A percentile compares a stretch with the other conserved stretches of the same genome.
phyloP scores from a whole-genome alignment of 2,888 invertebrate species.

The Linhomoeus sp. region DNA sequence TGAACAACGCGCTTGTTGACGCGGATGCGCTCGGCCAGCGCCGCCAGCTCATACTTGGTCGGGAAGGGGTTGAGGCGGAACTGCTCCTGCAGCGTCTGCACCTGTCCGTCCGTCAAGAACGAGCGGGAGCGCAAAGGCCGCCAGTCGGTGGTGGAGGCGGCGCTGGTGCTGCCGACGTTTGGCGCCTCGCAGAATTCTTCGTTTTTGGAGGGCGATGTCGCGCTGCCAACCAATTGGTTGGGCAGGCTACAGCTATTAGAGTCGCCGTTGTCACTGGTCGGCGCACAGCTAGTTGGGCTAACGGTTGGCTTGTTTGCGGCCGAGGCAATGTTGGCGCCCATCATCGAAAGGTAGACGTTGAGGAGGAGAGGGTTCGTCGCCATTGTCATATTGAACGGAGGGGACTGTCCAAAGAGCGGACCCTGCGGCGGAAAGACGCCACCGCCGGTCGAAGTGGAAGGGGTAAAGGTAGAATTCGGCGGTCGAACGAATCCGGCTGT shows the following conservation, averaged over 20 bases:
- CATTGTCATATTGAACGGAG: neutral
- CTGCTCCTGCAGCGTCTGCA: constrained; percentile 63
- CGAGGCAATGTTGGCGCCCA: neutral
- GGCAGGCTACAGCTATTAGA: neutral
- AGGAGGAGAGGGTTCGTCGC: neutral
- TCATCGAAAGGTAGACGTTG: too few relatives aligned
- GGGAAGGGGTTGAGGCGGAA: constrained; percentile 77
- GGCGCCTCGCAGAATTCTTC: neutral
- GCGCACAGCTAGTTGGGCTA: too few relatives aligned
- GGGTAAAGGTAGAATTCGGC: too few relatives aligned
- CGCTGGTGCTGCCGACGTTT: neutral
- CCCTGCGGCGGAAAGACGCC: too few relatives aligned
- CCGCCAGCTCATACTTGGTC: constrained; percentile 71
- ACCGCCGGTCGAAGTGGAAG: too few relatives aligned
- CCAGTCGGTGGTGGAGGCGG: constrained; percentile 12
- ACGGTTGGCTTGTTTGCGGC: too few relatives aligned
- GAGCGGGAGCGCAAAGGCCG: constrained; percentile 56
- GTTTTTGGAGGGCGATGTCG: neutral
- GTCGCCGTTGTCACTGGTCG: too few relatives aligned
- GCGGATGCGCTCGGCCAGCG: constrained; percentile 54
- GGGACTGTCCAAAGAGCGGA: too few relatives aligned
- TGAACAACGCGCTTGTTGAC: constrained; percentile 50
- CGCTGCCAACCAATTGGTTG: neutral
- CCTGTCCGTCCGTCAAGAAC: constrained; percentile 78
- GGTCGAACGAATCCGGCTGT: too few relatives aligned